Percentiles rank a stretch among this genome's conserved stretches.
phyloP scores from a whole-genome alignment of 1,140 invertebrate species.

The Euura saliciscinereae region DNA sequence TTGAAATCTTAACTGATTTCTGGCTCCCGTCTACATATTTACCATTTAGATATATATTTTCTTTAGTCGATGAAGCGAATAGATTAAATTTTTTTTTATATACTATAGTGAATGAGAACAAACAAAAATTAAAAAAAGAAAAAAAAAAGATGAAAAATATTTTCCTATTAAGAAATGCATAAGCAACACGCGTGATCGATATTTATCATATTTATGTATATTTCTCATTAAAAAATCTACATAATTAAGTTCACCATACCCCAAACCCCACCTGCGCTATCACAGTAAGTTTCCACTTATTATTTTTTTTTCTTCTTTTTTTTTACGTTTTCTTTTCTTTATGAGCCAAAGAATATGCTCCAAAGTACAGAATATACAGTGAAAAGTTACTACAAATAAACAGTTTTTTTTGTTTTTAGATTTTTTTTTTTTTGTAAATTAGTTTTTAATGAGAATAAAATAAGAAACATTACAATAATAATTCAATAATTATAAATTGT shows the following conservation, averaged over 20 bases:
- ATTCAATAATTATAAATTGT: conserved; percentile 51
- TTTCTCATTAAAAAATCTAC: background rate
- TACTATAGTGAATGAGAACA: background rate
- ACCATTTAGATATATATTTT: too few relatives aligned
- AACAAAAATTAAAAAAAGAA: conserved; percentile 15
- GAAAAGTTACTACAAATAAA: conserved; percentile 16
- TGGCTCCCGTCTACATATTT: too few relatives aligned
- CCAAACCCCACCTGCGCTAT: background rate
- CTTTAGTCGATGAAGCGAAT: too few relatives aligned
- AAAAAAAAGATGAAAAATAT: background rate
- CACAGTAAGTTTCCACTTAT: conserved; percentile 5
- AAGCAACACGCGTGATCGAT: too few relatives aligned
- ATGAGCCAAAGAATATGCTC: background rate
- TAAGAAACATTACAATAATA: conserved; percentile 58
- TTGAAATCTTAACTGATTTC: too few relatives aligned
- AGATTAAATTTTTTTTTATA: too few relatives aligned
- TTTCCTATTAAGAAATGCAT: too few relatives aligned
- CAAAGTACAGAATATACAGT: conserved; percentile 10
- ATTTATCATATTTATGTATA: too few relatives aligned
- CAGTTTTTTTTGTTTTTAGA: conserved; percentile 11
- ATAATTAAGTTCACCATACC: background rate
- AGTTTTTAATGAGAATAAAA: conserved; percentile 58
- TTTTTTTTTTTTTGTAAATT: conserved; percentile 40
- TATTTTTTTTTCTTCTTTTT: conserved; percentile 9
- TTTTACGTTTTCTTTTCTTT: conserved; percentile 5